These are phyloP conservation scores for Proterorhinus semilunaris DNA, from an alignment of 2,113 vertebrate species.

Conservation along the genomic window DNA sequence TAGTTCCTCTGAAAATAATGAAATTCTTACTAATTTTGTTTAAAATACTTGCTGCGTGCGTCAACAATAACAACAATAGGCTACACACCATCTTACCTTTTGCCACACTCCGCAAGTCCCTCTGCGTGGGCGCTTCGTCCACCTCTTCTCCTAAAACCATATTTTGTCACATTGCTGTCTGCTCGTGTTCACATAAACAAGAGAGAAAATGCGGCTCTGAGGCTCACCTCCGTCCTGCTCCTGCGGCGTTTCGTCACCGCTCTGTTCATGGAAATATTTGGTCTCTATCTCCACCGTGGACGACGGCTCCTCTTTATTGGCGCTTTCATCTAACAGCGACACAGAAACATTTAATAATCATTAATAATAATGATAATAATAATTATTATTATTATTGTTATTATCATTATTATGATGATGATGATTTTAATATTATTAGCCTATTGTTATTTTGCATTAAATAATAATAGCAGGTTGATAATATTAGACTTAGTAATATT, in stretches of 20 bases:
- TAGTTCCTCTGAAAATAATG: slow-evolving; percentile 83
- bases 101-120: slow-evolving; percentile 87
- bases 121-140: slow-evolving; percentile 79
- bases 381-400: neutral
- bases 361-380: neutral
- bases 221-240: slow-evolving; percentile 81
- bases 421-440: neutral
- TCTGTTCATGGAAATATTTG: slow-evolving; percentile 87
- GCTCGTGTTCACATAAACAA: neutral
- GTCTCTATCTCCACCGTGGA: slow-evolving; percentile 87
- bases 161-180: neutral
- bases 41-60: neutral
- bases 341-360: slow-evolving; percentile 47
- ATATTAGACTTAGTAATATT: neutral
- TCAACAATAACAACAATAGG: neutral
- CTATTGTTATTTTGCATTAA: too few species aligned
- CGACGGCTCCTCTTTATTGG: slow-evolving; percentile 93
- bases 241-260: slow-evolving; percentile 82
- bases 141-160: slow-evolving; percentile 81
- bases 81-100: slow-evolving; percentile 81
- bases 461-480: too few species aligned
- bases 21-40: neutral
- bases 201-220: neutral
- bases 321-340: slow-evolving; percentile 73
- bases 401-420: neutral